Evolutionary conservation across 2,888 invertebrate genomes (phyloP), one percentile per base, ranked within the genome.

Genomic region (Latheticus oryzae): DNA sequence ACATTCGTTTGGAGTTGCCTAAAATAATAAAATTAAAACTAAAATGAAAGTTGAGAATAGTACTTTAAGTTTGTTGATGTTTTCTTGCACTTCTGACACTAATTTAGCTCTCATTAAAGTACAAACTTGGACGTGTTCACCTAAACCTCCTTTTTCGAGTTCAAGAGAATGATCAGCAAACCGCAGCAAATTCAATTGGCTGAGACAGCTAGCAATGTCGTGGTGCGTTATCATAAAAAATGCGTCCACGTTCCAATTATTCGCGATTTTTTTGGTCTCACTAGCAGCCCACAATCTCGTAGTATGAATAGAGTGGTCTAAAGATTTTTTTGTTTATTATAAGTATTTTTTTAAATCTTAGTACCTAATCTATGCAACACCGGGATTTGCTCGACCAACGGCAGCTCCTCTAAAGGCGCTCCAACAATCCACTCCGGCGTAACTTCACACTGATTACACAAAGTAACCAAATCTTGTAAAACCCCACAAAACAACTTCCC

Each of bases 331-430:
- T n/a, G n/a, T n/a, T n/a, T n/a, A n/a, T n/a, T n/a, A n/a, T n/a
- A n/a, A n/a, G n/a, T n/a, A n/a, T n/a, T n/a, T n/a, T n/a, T n/a
- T n/a, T n/a, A n/a, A n/a, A n/a, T n/a, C n/a, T n/a, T n/a, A n/a
- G n/a, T n/a, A 85, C 86, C 85, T 65, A 89, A 80, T 74, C 89
- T 81, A 76, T 90, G 89, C 26, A 89, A 77, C 13, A 91, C 86
- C 1, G 91, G 88, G 73, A 93, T 92, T 77, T 93, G 92, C 70
- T 93, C 92, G 0, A 91, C 90, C 16, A 92, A 82, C 0, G 92
- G 91, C 54, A 91, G 75, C 67, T 90, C 87, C 65, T 88, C 87
- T n/a, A 90, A 78, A 1, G 89, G 89, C 0, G 88, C 88, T 1
- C 88, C 89, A 33, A 85, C 71, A 43, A 87, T 85, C 82, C 87